Conservation (phyloP, 2,888 invertebrate species). For the Synergus itoensis region DNA sequence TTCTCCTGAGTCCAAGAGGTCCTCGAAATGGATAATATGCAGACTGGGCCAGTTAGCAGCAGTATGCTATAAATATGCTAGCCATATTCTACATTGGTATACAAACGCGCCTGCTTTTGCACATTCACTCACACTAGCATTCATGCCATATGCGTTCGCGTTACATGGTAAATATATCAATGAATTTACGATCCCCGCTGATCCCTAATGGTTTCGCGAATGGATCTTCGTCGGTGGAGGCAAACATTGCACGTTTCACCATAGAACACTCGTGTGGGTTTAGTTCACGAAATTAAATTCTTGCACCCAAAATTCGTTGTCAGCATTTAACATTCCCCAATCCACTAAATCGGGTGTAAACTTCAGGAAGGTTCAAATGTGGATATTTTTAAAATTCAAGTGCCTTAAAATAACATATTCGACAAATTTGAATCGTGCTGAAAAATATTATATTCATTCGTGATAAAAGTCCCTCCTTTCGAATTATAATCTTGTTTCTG, state of each 20-base stretch:
- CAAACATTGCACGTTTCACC: slow-evolving; percentile 39
- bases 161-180: slow-evolving; percentile 76
- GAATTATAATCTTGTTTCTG: not conserved
- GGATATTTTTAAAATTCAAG: too few relatives aligned
- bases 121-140: not conserved
- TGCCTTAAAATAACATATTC: too few relatives aligned
- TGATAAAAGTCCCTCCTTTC: too few relatives aligned
- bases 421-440: too few relatives aligned
- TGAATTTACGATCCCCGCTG: slow-evolving; percentile 74
- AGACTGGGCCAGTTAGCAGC: slow-evolving; percentile 36
- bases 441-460: too few relatives aligned
- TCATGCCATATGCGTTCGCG: slow-evolving; percentile 48
- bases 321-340: not conserved
- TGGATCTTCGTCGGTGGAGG: slow-evolving; percentile 73
- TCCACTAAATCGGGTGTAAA: not conserved
- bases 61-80: slow-evolving; percentile 36
- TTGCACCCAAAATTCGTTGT: slow-evolving; percentile 5
- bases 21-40: slow-evolving; percentile 34
- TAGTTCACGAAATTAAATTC: slow-evolving; percentile 26
- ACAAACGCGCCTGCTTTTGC: slow-evolving; percentile 36
- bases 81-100: slow-evolving; percentile 17
- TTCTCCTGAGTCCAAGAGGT: not conserved
- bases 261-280: slow-evolving; percentile 17
- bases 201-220: slow-evolving; percentile 74
- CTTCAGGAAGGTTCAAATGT: too few relatives aligned